Percentiles rank a stretch among this genome's conserved stretches.
These are phyloP conservation scores for Drosophila suzukii DNA, from an alignment of 1,140 invertebrate species.

Conservation along the genomic window DNA sequence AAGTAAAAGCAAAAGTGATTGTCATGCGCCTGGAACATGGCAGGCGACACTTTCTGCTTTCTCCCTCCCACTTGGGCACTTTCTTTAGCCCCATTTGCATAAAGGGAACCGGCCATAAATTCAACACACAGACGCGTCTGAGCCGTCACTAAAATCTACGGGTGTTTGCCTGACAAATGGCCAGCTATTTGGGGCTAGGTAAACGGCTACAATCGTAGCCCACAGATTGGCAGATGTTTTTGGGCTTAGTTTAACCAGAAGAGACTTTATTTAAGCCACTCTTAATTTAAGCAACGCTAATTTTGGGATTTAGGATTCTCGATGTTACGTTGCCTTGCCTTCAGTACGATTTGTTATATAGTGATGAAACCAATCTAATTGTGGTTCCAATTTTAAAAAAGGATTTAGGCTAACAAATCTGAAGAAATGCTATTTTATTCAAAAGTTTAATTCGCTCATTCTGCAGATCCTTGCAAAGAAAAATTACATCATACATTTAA, in stretches of 20 bases:
- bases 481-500: neutral
- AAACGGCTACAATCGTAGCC: constrained; percentile 8
- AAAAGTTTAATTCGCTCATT: no score
- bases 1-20: constrained; percentile 61
- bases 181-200: constrained; percentile 40
- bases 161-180: constrained; percentile 56
- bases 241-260: constrained; percentile 10
- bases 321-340: no score
- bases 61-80: neutral
- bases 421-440: no score
- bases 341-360: no score
- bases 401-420: no score
- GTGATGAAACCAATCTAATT: no score
- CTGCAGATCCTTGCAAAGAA: no score
- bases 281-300: constrained; percentile 7
- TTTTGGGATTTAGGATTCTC: neutral
- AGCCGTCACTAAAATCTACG: constrained; percentile 22
- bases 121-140: constrained; percentile 50
- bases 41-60: constrained; percentile 42
- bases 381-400: no score
- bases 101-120: constrained; percentile 74
- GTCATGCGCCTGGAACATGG: constrained; percentile 52
- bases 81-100: constrained; percentile 63
- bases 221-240: constrained; percentile 21
- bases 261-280: constrained; percentile 2